Conservation (phyloP, 2,113 vertebrate species). For the Camelus bactrianus region DNA sequence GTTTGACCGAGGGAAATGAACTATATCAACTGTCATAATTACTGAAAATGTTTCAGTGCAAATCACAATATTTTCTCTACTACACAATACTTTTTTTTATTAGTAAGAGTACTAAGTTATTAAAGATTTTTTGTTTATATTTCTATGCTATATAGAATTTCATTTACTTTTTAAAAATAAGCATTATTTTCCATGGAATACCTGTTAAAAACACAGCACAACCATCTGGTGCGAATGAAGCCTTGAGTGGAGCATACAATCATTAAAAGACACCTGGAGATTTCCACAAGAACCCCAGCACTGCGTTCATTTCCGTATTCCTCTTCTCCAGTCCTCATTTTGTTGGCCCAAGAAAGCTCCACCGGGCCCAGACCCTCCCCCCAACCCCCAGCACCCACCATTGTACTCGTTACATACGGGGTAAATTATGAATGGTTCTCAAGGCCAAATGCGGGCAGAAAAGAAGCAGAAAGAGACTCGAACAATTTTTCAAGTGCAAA, state of each 20-base stretch:
- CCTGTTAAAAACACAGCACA: slow-evolving; percentile 72
- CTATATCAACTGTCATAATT: neutral
- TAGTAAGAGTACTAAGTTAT: neutral
- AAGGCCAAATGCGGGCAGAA: slow-evolving; percentile 66
- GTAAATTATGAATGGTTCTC: slow-evolving; percentile 87
- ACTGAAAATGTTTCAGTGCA: slow-evolving; percentile 59
- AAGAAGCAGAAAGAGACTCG: slow-evolving; percentile 57
- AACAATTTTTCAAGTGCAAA: slow-evolving; percentile 75
- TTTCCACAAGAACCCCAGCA: slow-evolving; percentile 82
- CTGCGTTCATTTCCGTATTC: slow-evolving; percentile 87
- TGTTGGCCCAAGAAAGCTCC: slow-evolving; percentile 86
- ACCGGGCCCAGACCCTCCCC: slow-evolving; percentile 85
- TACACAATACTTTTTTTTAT: neutral
- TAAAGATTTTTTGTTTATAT: slow-evolving; percentile 58
- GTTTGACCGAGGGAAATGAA: slow-evolving; percentile 45
- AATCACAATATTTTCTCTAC: slow-evolving; percentile 62
- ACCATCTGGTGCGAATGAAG: slow-evolving; percentile 77
- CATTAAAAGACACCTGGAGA: slow-evolving; percentile 81
- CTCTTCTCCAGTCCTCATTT: slow-evolving; percentile 85
- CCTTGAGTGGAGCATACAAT: slow-evolving; percentile 78
- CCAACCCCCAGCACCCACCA: slow-evolving; percentile 87
- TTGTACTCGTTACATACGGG: slow-evolving; percentile 86
- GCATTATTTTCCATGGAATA: slow-evolving; percentile 76
- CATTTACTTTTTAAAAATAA: slow-evolving; percentile 68
- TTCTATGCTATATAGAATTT: slow-evolving; percentile 74